phyloP scores from a whole-genome alignment of 2,113 vertebrate genomes.

The Peromyscus maniculatus region DNA sequence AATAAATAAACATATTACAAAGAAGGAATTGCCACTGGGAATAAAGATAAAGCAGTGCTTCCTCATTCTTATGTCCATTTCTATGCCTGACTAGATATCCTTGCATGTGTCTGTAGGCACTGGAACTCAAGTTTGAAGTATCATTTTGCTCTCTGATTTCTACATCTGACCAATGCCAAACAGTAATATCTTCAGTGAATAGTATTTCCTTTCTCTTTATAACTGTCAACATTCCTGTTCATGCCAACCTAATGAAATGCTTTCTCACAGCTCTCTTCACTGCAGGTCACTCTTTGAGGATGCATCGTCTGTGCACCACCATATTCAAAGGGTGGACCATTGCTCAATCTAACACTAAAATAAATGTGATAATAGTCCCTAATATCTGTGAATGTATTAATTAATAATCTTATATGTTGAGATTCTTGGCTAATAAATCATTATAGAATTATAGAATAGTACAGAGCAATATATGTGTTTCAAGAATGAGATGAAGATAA shows the following conservation, averaged over 20 bases:
- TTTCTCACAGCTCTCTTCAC: neutral
- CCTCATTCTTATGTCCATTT: neutral
- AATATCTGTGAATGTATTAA: neutral
- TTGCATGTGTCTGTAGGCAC: rapidly evolving
- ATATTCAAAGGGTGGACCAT: neutral
- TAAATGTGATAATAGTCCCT: neutral
- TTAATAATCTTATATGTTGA: neutral
- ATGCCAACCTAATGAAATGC: neutral
- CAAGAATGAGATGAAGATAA: neutral
- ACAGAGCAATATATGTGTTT: neutral
- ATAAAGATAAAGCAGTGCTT: neutral
- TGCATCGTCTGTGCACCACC: neutral
- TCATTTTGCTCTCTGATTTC: neutral
- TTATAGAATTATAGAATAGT: neutral
- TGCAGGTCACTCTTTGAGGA: neutral
- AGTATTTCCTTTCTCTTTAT: neutral
- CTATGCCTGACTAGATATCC: neutral
- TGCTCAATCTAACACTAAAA: neutral
- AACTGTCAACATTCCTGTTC: neutral
- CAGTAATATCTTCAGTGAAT: neutral
- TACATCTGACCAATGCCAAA: neutral
- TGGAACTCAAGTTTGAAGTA: neutral
- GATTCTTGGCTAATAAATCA: neutral
- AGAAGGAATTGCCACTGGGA: neutral
- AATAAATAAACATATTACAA: neutral